Evolutionary conservation across 1,140 invertebrate species (phyloP).

Genomic region (Pseudomyrmex concolor): DNA sequence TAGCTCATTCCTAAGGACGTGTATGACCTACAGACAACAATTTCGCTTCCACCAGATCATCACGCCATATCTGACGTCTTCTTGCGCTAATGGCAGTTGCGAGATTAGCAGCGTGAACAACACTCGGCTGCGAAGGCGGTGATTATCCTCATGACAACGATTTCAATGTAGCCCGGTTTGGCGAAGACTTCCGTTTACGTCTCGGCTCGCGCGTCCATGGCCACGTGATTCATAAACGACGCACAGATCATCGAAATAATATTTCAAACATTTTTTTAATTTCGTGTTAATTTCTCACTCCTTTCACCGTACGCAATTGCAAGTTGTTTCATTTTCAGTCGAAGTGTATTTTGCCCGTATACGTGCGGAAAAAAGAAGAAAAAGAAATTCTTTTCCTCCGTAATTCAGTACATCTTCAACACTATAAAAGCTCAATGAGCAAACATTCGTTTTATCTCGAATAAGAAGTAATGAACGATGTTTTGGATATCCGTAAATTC

Average conservation of each 20-base stretch:
- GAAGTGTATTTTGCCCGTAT: not conserved
- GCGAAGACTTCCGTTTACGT: slow-evolving; percentile 41
- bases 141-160: slow-evolving; percentile 62
- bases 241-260: slow-evolving; percentile 19
- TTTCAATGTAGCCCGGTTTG: slow-evolving; percentile 45
- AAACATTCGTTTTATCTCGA: slow-evolving; percentile 18
- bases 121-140: slow-evolving; percentile 32
- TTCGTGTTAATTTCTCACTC: not conserved
- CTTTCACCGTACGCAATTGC: not conserved
- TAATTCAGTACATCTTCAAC: not conserved
- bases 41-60: slow-evolving; percentile 3
- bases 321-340: not conserved
- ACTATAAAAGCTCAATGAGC: not conserved
- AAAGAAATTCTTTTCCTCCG: not conserved
- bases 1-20: slow-evolving; percentile 32
- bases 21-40: not conserved
- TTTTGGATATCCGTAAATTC: slow-evolving; percentile 17
- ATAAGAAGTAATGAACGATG: not conserved
- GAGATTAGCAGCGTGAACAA: slow-evolving; percentile 55
- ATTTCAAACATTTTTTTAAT: not conserved
- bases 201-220: slow-evolving; percentile 1
- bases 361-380: not conserved
- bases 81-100: slow-evolving; percentile 19
- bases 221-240: slow-evolving; percentile 51
- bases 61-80: slow-evolving; percentile 6